Evolutionary conservation across 1,140 invertebrate genomes (phyloP).

Genomic region (Drosophila suzukii): DNA sequence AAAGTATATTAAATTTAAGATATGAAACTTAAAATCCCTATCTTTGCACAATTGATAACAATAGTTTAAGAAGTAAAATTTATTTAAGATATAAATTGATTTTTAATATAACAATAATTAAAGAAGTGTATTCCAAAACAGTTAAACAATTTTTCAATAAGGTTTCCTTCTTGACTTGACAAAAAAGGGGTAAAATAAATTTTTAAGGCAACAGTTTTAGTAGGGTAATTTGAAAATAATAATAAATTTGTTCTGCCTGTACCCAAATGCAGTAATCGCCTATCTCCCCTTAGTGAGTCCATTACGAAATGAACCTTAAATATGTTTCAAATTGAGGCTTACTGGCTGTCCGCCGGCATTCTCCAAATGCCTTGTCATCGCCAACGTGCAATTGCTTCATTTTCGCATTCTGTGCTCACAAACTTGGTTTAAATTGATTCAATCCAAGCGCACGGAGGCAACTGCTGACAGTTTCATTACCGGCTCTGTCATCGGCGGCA

Average conservation of each 20-base stretch:
- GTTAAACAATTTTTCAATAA: too few relatives aligned
- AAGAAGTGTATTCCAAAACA: too few relatives aligned
- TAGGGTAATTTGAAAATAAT: background rate
- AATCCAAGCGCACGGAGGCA: slow-evolving; percentile 19
- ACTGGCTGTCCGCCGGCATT: slow-evolving; percentile 29
- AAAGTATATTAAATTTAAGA: too few relatives aligned
- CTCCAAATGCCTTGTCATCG: slow-evolving; percentile 52
- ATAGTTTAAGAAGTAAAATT: too few relatives aligned
- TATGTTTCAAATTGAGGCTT: slow-evolving; percentile 25
- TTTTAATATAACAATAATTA: too few relatives aligned
- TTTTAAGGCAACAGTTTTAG: too few relatives aligned
- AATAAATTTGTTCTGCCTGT: background rate
- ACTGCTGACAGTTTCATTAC: slow-evolving; percentile 69
- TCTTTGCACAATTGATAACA: too few relatives aligned
- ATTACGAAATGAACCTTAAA: slow-evolving; percentile 59
- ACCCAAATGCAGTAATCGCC: slow-evolving; percentile 19
- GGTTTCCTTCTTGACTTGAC: too few relatives aligned
- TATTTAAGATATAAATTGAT: too few relatives aligned
- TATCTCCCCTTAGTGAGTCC: slow-evolving; percentile 25
- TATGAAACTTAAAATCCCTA: too few relatives aligned
- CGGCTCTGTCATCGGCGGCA: slow-evolving; percentile 38
- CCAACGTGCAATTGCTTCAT: slow-evolving; percentile 50
- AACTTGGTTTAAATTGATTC: slow-evolving; percentile 56
- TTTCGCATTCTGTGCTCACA: slow-evolving; percentile 49
- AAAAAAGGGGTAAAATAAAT: too few relatives aligned